phyloP scores from a whole-genome alignment of 1,140 invertebrate genomes.

The Uloborus diversus region DNA sequence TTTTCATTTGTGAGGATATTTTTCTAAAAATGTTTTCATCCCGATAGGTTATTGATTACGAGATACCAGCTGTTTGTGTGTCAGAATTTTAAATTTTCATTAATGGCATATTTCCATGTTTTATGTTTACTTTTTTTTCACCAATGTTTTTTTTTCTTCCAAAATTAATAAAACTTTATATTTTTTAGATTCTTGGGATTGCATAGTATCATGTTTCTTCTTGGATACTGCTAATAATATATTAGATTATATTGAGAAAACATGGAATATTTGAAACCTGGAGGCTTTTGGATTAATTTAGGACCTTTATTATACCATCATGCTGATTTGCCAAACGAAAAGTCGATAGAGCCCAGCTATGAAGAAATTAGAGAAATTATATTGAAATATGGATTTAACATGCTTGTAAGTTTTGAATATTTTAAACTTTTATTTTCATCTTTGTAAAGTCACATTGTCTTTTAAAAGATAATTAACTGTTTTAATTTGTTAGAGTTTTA shows the following conservation, averaged over 20 bases:
- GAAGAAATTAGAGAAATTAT: conserved; percentile 86
- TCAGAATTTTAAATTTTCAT: no score
- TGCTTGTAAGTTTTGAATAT: conserved; percentile 73
- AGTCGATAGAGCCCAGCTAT: conserved; percentile 94
- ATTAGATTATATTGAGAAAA: conserved; percentile 92
- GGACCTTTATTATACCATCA: conserved; percentile 96
- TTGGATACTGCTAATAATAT: conserved; percentile 98
- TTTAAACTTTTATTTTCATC: not conserved
- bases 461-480: no score
- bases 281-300: conserved; percentile 78
- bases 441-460: no score
- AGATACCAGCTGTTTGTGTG: no score
- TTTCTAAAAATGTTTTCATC: no score
- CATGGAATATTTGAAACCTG: conserved; percentile 90
- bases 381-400: conserved; percentile 83
- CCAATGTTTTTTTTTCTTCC: no score
- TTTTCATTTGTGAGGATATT: no score
- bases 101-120: no score
- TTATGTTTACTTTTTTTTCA: no score
- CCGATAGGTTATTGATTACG: no score
- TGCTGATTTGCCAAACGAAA: conserved; percentile 86
- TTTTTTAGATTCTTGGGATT: conserved; percentile 81
- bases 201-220: conserved; percentile 96
- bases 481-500: no score
- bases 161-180: no score